Evolutionary conservation across 2,797 vertebrate species (phyloP), one percentile per base, ranked within the genome.

Genomic region (Heteromormyrus szaboi): DNA sequence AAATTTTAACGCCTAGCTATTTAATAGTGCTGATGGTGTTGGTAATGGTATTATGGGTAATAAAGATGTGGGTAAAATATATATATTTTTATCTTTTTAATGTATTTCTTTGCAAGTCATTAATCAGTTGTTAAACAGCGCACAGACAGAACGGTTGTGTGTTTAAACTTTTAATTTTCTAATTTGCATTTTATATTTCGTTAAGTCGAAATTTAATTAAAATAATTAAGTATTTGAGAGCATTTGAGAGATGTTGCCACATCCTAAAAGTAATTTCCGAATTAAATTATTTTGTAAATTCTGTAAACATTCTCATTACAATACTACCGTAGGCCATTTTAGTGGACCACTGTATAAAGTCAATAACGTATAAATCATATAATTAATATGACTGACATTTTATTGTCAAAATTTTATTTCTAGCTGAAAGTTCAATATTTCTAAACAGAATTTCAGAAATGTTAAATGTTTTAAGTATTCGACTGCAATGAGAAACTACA

Each of bases 251-350:
- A 46, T 81, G 37, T 81, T 81, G 41, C 41, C 41, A 8, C 76
- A n/a, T 81, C 41, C n/a, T 41, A 76, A 76, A 41, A 76, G 68
- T 76, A 76, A 76, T 41, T 81, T 46, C 41, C 76, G 46, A 19
- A 81, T 81, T 81, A 46, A 44, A 81, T 81, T 46, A 81, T 76
- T 76, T 76, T 76, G 68, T 76, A 76, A 37, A 76, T 76, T 76
- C 33, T 76, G 68, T 41, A 76, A 76, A 76, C 37, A 81, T 46
- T 81, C 41, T 44, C 41, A 22, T n/a, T 46, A 81, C 8, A 81
- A 44, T 81, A 46, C 17, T 46, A 81, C 7, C 68, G 33, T 41
- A 46, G 46, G 19, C 76, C 17, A n/a, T 81, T 46, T 46, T 46
- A 11, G 41, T 8, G 19, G 41, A 81, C 44, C 41, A 81, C 37